Evolutionary conservation across 1,140 invertebrate genomes (phyloP).

Genomic region (Anadara kagoshimensis): DNA sequence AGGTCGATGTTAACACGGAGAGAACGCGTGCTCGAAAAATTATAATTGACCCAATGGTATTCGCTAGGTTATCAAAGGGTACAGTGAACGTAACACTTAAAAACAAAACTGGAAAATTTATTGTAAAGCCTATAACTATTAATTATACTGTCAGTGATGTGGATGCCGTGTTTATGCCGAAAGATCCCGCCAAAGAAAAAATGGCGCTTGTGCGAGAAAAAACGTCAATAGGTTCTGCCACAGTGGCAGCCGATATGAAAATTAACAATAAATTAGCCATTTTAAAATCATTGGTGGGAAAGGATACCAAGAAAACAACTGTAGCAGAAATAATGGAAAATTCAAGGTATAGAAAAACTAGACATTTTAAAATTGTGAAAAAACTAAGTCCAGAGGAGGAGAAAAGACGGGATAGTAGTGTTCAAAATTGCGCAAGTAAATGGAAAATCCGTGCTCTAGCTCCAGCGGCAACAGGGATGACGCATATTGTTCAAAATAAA

Average conservation of each 20-base stretch:
- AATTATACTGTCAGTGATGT: conserved; percentile 23
- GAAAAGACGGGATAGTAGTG: no score
- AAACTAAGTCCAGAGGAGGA: no score
- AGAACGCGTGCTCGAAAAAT: conserved; percentile 40
- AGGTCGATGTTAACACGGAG: conserved; percentile 35
- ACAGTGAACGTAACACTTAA: conserved; percentile 27
- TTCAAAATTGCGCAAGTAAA: no score
- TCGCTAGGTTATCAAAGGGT: conserved; percentile 28
- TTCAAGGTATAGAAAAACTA: conserved; percentile 37
- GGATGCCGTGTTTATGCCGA: conserved; percentile 35
- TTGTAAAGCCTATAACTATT: conserved; percentile 24
- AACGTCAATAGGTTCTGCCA: conserved; percentile 19
- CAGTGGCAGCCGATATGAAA: conserved; percentile 36
- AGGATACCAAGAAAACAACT: conserved; percentile 34
- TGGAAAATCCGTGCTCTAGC: no score
- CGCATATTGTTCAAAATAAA: no score
- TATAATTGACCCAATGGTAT: conserved; percentile 24
- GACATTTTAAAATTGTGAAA: conserved; percentile 32
- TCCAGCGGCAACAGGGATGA: no score
- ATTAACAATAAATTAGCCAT: conserved; percentile 42
- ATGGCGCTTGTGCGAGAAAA: conserved; percentile 36
- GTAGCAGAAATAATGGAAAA: conserved; percentile 38
- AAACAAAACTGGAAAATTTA: conserved; percentile 30
- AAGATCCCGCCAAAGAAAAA: conserved; percentile 40
- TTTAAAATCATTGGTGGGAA: conserved; percentile 36